Base-by-base conservation (phyloP, 1,140 invertebrate genomes). In the Aporrectodea caliginosa region DNA sequence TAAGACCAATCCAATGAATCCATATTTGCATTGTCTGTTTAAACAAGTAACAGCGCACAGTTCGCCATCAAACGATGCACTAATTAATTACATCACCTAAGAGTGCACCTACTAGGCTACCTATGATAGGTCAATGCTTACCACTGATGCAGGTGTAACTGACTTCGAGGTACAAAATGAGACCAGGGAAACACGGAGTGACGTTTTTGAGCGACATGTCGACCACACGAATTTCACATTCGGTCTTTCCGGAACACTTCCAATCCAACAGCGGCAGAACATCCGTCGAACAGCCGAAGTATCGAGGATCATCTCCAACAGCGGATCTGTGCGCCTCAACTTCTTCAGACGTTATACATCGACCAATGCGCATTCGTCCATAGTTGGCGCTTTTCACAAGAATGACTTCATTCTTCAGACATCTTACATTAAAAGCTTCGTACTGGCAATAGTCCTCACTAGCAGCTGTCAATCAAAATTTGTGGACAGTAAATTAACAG, bases 201-300 rank as follows among this genome's bases (percentile, higher is more conserved):
- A n/a, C n/a, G n/a, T n/a, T n/a, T n/a, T n/a, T n/a, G n/a, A n/a
- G n/a, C n/a, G n/a, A n/a, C n/a, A n/a, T n/a, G 2, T 74, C 33
- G 12, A 33, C 27, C 35, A 80, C 70, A 22, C 43, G 58, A 16
- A 80, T 78, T 30, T 73, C 35, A 33, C 79, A 80, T 30, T 30
- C 43, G 16, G 27, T 34, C 69, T 74, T 30, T 30, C 79, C 79
- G 30, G 75, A 80, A 35, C 79, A 80, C 75, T 33, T 30, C 22
- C 33, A 33, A 58, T 78, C 75, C 34, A 74, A 75, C 16, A 78
- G 30, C 1, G 78, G 30, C 6, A 71, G 35, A 16, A 80, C 79
- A 70, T 80, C 75, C 29, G 69, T 58, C 14, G 12, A 29, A 32
- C 79, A 80, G 14, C 79, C 79, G 58, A 80, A n/a, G 69, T 78